Evolutionary conservation across 2,113 vertebrate genomes (phyloP).

Genomic region (Carollia perspicillata): DNA sequence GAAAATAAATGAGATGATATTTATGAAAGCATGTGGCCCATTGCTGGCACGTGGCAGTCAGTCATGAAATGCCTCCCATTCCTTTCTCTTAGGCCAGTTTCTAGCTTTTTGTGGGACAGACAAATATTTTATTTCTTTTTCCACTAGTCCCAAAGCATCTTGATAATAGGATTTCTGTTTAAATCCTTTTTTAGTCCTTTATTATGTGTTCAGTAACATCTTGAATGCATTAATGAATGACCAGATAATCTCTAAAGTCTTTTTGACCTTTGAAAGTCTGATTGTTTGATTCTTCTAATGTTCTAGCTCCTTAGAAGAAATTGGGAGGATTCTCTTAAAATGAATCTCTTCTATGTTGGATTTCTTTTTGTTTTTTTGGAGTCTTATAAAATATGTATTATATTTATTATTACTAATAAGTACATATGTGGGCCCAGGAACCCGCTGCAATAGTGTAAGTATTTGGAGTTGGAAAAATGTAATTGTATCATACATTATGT

Average conservation of each 20-base stretch:
- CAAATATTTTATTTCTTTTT: not conserved
- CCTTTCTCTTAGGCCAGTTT: not conserved
- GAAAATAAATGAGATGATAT: not conserved
- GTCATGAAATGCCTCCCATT: not conserved
- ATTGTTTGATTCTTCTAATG: slow-evolving; percentile 6
- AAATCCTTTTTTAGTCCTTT: not conserved
- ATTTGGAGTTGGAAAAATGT: no score
- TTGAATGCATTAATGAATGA: not conserved
- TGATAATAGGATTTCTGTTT: not conserved
- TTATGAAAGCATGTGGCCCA: not conserved
- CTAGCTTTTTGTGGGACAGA: not conserved
- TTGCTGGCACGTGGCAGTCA: not conserved
- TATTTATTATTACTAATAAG: not conserved
- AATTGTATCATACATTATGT: no score
- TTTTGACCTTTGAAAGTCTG: not conserved
- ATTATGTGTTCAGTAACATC: not conserved
- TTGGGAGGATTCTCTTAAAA: slow-evolving; percentile 18
- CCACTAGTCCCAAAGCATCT: not conserved
- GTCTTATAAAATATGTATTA: not conserved
- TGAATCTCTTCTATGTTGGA: not conserved
- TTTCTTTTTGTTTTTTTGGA: not conserved
- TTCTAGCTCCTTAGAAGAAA: slow-evolving; percentile 17
- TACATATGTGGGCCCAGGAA: not conserved
- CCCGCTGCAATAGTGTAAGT: not conserved
- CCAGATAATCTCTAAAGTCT: not conserved